Conservation (phyloP, 2,888 invertebrate genomes). For the Cylloceria caligata region DNA sequence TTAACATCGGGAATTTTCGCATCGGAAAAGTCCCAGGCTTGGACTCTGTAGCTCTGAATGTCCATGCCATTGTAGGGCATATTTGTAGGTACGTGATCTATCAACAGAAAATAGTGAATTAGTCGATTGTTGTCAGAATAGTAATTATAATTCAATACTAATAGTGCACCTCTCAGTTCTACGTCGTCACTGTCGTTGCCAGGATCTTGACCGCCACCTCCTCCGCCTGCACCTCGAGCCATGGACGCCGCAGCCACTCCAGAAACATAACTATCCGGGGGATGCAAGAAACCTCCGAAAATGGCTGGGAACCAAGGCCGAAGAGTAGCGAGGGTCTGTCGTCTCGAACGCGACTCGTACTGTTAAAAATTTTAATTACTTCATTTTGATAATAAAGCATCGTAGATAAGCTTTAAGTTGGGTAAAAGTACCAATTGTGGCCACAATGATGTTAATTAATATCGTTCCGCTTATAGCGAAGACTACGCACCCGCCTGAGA, state of each 20-base stretch:
- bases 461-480: background rate
- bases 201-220: slow-evolving; percentile 72
- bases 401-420: background rate
- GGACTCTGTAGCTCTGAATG: slow-evolving; percentile 89
- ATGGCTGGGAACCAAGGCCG: slow-evolving; percentile 22
- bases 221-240: slow-evolving; percentile 64
- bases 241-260: slow-evolving; percentile 4
- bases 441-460: background rate
- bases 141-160: background rate
- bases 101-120: background rate
- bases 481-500: slow-evolving; percentile 6
- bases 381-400: background rate
- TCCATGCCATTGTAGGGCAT: slow-evolving; percentile 76
- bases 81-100: slow-evolving; percentile 76
- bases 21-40: slow-evolving; percentile 93
- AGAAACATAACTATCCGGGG: slow-evolving; percentile 1
- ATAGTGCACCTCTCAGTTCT: slow-evolving; percentile 75
- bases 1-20: slow-evolving; percentile 90
- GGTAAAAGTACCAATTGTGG: background rate
- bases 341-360: background rate
- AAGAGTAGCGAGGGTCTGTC: background rate
- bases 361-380: background rate
- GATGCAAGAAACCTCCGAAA: slow-evolving; percentile 24
- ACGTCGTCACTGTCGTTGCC: slow-evolving; percentile 80
- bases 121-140: background rate